Conservation (phyloP, 2,113 vertebrate genomes). For the Lasiurus cinereus region DNA sequence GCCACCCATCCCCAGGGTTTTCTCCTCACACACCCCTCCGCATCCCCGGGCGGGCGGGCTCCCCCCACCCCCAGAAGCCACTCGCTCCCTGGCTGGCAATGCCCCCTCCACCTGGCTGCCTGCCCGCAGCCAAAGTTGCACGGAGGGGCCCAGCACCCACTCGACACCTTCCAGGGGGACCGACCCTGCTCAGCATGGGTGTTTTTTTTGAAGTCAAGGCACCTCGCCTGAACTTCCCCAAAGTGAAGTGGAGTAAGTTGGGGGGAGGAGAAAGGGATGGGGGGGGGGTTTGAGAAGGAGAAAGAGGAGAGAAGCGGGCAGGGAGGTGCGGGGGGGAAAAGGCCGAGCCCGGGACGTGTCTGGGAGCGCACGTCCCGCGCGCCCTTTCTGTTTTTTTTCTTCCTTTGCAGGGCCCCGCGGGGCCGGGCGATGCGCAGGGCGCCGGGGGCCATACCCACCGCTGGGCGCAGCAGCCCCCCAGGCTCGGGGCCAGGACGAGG, state of each 20-base stretch:
- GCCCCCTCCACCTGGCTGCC: slow-evolving; percentile 34
- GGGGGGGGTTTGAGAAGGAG: slow-evolving; percentile 28
- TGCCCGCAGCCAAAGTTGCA: too few species aligned
- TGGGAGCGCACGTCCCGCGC: slow-evolving; percentile 50
- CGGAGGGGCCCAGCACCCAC: slow-evolving; percentile 31
- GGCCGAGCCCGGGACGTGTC: slow-evolving; percentile 60
- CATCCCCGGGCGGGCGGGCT: slow-evolving; percentile 44
- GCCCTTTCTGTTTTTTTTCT: slow-evolving; percentile 68
- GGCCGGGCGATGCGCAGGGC: slow-evolving; percentile 48
- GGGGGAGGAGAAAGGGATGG: too few species aligned
- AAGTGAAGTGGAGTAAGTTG: slow-evolving; percentile 66
- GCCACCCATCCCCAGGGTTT: background rate
- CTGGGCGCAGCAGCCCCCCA: slow-evolving; percentile 81
- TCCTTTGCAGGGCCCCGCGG: slow-evolving; percentile 66
- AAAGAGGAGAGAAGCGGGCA: background rate
- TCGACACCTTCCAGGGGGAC: slow-evolving; percentile 46
- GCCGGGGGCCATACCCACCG: slow-evolving; percentile 84
- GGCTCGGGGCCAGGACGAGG: slow-evolving; percentile 78
- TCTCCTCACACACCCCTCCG: background rate
- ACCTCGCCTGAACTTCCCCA: slow-evolving; percentile 61
- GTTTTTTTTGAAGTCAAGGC: slow-evolving; percentile 37
- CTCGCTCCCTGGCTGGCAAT: slow-evolving; percentile 54
- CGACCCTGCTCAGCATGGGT: background rate
- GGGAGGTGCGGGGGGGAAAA: slow-evolving; percentile 15
- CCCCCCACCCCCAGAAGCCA: slow-evolving; percentile 54